These are phyloP conservation scores for Hermaeophaga mercurialis DNA, from an alignment of 2,888 invertebrate genomes.

Conservation along the genomic window DNA sequence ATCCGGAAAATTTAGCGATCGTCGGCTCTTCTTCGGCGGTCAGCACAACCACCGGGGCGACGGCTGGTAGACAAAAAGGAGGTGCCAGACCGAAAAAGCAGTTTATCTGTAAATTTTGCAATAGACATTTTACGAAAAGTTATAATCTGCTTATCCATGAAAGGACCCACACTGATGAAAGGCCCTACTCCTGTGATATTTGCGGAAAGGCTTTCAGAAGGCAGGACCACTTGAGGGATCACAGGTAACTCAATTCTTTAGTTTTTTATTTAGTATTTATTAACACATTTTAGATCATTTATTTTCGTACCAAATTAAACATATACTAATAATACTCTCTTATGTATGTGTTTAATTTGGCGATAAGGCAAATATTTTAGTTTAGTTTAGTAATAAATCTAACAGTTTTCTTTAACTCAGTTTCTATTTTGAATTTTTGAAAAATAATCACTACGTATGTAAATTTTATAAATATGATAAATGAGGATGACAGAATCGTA, in stretches of 20 bases:
- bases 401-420: too few species aligned
- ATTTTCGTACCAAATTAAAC: too few species aligned
- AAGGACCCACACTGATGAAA: slow-evolving; percentile 95
- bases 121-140: slow-evolving; percentile 96
- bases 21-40: slow-evolving; percentile 54
- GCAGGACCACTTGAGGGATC: slow-evolving; percentile 94
- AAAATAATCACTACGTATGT: too few species aligned
- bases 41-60: slow-evolving; percentile 58
- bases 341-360: too few species aligned
- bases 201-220: slow-evolving; percentile 97
- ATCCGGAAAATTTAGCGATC: slow-evolving; percentile 61
- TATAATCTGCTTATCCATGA: slow-evolving; percentile 98
- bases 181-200: slow-evolving; percentile 97
- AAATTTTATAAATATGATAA: too few species aligned
- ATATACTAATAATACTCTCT: too few species aligned
- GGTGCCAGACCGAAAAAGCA: slow-evolving; percentile 72
- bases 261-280: neutral
- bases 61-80: slow-evolving; percentile 53
- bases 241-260: slow-evolving; percentile 68
- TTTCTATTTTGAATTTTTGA: too few species aligned
- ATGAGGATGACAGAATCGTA: too few species aligned
- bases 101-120: slow-evolving; percentile 98
- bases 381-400: neutral
- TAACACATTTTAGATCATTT: too few species aligned
- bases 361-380: too few species aligned